Evolutionary conservation across 2,113 vertebrate species (phyloP), one percentile per base, ranked within the genome.

Genomic region (Pelusios castaneus): DNA sequence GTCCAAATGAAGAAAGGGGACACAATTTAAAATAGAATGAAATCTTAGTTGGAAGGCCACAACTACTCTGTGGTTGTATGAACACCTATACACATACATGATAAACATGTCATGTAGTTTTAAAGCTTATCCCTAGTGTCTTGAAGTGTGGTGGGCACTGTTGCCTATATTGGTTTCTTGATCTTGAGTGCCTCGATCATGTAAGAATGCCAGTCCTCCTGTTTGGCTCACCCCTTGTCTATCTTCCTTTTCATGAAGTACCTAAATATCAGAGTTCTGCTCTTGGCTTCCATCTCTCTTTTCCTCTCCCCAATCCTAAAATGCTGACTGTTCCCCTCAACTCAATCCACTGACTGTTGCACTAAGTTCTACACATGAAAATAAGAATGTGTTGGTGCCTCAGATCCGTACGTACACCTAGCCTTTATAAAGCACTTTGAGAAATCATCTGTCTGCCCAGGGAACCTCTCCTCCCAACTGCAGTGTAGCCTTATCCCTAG

Each of bases 291-390:
- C 10, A 0, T 52, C n/a, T 38, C 27, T 2, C 5, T 14, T 81
- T 34, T 1, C 2, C 16, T 9, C 5, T 21, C 1, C 1, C 1
- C 3, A 19, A 21, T 70, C n/a, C 21, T 41, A 70, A 10, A n/a
- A 38, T 38, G 41, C 38, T 24, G 38, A 70, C n/a, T 41, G 21
- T 22, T 38, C 67, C 38, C 38, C 67, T 70, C 5, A n/a, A 70
- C n/a, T 19, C 67, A 24, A 21, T 70, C n/a, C n/a, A 24, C n/a
- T 24, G 38, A 70, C 21, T 56, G 14, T 63, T 81, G 24, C 3
- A 1, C 27, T 73, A 70, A 38, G 67, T 24, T 41, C n/a, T 41
- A 22, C 34, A 24, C 8, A 10, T 38, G 67, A 10, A 70, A 70
- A 8, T 70, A 70, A 38, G n/a, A 38, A 70, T n/a, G 67, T 27